Base-by-base conservation (phyloP, 1,140 invertebrate genomes). In the Drosophila hydei region DNA sequence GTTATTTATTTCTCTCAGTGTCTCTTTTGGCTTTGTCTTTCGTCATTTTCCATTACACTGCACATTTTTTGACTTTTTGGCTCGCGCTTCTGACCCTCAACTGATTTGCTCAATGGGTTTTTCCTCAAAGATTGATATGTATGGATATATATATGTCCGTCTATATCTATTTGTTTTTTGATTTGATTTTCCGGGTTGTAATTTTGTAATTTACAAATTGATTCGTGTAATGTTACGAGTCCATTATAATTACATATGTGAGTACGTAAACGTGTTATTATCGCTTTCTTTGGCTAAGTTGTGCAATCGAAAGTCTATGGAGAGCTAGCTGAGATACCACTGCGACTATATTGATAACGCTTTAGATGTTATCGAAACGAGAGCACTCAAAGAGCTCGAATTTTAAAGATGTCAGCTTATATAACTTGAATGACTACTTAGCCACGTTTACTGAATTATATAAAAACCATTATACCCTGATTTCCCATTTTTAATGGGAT, bases 1-100 rank as follows among this genome's bases (percentile, higher is more conserved):
- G 63, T 79, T 79, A 63, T 75, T 72, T 59, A 76, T 79, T 79
- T 77, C 45, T 55, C 33, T 40, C 51, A 2, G 52, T 25, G n/a
- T 40, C 11, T 45, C n/a, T 23, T 23, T n/a, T 23, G 21, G 8
- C 16, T 52, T 52, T 45, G 14, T 27, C 25, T 52, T 18, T 55
- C 9, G 43, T 25, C 25, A 56, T 51, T 25, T 42, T 48, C 21
- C 16, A 36, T 67, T 67, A 54, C 56, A 30, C 38, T 12, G 21
- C 21, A n/a, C 21, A 23, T 43, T 54, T 43, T 54, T 64, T 45
- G 23, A 25, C 16, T 33, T 60, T 75, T 75, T 72, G 65, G 67
- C 79, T 42, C 38, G 50, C 79, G 60, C 74, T 85, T 63, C 72
- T 79, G 80, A 85, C 79, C 80, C 80, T 73, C 80, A 74, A 18